A percentile compares a stretch with the other conserved stretches of the same genome.
Conservation (phyloP, 1,140 invertebrate genomes). For the Drosophila rufa region DNA sequence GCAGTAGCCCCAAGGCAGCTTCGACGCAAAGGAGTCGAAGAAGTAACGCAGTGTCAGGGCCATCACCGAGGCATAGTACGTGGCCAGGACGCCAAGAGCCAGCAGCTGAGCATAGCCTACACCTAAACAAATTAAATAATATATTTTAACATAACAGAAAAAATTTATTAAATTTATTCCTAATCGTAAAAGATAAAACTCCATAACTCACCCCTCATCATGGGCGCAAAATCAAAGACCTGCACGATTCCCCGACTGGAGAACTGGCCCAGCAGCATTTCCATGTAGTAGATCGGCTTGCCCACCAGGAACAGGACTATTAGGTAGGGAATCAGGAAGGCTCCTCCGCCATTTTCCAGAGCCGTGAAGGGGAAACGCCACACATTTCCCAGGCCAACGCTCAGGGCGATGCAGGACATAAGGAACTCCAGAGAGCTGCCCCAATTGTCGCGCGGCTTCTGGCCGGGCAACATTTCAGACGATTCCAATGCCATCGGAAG, state of each 20-base stretch:
- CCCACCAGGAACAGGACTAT: slow-evolving; percentile 93
- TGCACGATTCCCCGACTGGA: slow-evolving; percentile 90
- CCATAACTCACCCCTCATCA: slow-evolving; percentile 88
- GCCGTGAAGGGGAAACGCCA: slow-evolving; percentile 92
- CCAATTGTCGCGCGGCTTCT: slow-evolving; percentile 89
- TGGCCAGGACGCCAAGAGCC: slow-evolving; percentile 88
- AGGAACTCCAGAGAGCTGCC: slow-evolving; percentile 94
- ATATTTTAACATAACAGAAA: background rate
- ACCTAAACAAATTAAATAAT: slow-evolving; percentile 85
- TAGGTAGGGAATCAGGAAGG: slow-evolving; percentile 93
- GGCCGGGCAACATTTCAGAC: slow-evolving; percentile 18
- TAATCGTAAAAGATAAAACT: background rate
- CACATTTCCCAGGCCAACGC: slow-evolving; percentile 91
- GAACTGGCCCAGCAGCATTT: slow-evolving; percentile 93
- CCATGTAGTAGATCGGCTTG: slow-evolving; percentile 96
- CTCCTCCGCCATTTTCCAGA: slow-evolving; percentile 91
- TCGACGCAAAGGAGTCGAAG: slow-evolving; percentile 87
- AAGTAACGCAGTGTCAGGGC: slow-evolving; percentile 91
- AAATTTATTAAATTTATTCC: background rate
- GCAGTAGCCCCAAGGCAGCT: slow-evolving; percentile 89
- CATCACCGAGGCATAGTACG: slow-evolving; percentile 92
- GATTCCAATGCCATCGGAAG: slow-evolving; percentile 28
- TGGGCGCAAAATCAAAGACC: slow-evolving; percentile 87
- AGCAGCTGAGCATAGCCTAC: slow-evolving; percentile 92
- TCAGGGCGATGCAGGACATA: slow-evolving; percentile 95